Percentiles rank a stretch among this genome's conserved stretches.
These are phyloP conservation scores for Onychomys arenicola DNA, from an alignment of 2,797 vertebrate species.

Conservation along the genomic window DNA sequence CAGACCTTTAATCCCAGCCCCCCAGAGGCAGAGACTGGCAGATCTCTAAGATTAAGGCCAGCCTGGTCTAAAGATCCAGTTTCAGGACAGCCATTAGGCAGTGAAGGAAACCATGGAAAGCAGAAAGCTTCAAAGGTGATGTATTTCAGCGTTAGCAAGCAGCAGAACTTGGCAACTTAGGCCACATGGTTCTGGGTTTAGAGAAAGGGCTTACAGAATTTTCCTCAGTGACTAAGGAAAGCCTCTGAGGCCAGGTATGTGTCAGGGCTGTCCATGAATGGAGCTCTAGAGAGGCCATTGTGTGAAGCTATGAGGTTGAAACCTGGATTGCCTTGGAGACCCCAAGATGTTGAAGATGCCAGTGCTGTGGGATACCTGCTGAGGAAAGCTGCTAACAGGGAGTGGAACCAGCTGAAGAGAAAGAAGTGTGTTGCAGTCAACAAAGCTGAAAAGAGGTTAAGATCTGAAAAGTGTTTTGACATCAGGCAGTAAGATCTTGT, in stretches of 20 bases:
- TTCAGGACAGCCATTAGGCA: neutral
- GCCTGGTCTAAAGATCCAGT: no score
- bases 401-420: neutral
- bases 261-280: neutral
- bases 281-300: neutral
- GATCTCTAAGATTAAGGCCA: no score
- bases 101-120: neutral
- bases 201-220: neutral
- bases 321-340: neutral
- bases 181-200: neutral
- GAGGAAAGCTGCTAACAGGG: neutral
- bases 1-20: no score
- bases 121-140: neutral
- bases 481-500: neutral
- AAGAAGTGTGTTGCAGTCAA: neutral
- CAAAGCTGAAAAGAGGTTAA: neutral
- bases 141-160: neutral
- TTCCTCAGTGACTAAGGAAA: neutral
- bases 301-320: neutral
- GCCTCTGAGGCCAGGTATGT: neutral
- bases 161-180: neutral
- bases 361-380: neutral
- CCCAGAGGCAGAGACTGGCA: no score
- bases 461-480: neutral
- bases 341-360: neutral